phyloP scores from a whole-genome alignment of 2,888 invertebrate species.

The Dolichopus griseipennis region DNA sequence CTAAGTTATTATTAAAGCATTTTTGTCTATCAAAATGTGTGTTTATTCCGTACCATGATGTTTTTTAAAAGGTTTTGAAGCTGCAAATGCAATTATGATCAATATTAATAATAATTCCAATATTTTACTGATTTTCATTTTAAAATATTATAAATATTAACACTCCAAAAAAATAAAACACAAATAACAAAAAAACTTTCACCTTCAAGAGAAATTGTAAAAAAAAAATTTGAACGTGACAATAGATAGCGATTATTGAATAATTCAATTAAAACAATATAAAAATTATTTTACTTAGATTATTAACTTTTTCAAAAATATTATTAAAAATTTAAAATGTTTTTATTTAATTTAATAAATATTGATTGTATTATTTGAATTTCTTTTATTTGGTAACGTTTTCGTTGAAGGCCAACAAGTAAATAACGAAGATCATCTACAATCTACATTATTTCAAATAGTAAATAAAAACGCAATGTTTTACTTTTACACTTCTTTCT shows the following conservation, averaged over 20 bases:
- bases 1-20: no score
- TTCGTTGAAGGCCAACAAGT: neutral
- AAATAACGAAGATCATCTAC: neutral
- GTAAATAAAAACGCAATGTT: neutral
- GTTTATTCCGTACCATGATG: neutral
- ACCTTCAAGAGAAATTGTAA: neutral
- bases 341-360: neutral
- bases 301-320: no score
- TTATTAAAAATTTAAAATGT: neutral
- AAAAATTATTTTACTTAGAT: neutral
- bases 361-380: neutral
- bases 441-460: neutral
- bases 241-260: neutral
- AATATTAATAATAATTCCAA: conserved; percentile 7
- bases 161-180: neutral
- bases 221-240: neutral
- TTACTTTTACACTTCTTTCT: neutral
- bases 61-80: neutral
- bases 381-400: neutral
- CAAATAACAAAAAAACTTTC: neutral
- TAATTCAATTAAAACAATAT: neutral
- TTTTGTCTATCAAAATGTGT: no score
- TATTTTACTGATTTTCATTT: neutral
- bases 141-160: neutral
- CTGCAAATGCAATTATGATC: conserved; percentile 5